Base-by-base conservation (phyloP, 1,140 invertebrate genomes). In the Tyrophagus putrescentiae region DNA sequence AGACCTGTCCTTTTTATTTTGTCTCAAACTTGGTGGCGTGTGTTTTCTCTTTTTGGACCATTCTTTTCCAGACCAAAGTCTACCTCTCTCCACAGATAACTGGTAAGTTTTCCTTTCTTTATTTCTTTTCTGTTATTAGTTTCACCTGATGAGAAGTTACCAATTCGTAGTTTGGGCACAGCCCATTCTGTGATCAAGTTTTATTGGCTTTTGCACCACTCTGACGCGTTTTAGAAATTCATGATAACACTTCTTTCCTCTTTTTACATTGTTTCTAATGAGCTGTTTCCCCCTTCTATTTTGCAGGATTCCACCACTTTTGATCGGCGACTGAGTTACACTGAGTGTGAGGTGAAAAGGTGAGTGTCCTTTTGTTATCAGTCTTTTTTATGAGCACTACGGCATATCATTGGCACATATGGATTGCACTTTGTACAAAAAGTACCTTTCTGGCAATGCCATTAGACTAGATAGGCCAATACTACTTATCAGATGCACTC, bases 201-300 rank as follows among this genome's bases (percentile, higher is more conserved):
- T 31, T 54, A 34, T 54, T 54, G 52, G 52, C 52, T 54, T 52
- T 54, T 54, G 52, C 52, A 54, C 52, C 52, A 54, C 52, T 31
- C 52, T 54, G 52, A 54, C n/a, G n/a, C n/a, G 13, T 54, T 13
- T 50, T 50, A 50, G 6, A 1, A 54, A 54, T 25, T 7, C 32
- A 33, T 34, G n/a, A n/a, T n/a, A n/a, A n/a, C n/a, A n/a, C n/a
- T 34, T 9, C 21, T 25, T 48, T 48, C 7, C 45, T 48, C 18
- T 48, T 7, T 48, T 54, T 54, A 3, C 25, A 2, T 36, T 32
- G 32, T 54, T 28, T 52, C 52, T 54, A 54, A 54, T 54, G 23
- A 21, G 21, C 9, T 48, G 32, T 54, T 54, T 54, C 1, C n/a
- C n/a, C n/a, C n/a, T 32, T 54, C 39, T 31, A 32, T 16, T 54